Conservation (phyloP, 2,113 vertebrate genomes). For the Scatophagus argus region DNA sequence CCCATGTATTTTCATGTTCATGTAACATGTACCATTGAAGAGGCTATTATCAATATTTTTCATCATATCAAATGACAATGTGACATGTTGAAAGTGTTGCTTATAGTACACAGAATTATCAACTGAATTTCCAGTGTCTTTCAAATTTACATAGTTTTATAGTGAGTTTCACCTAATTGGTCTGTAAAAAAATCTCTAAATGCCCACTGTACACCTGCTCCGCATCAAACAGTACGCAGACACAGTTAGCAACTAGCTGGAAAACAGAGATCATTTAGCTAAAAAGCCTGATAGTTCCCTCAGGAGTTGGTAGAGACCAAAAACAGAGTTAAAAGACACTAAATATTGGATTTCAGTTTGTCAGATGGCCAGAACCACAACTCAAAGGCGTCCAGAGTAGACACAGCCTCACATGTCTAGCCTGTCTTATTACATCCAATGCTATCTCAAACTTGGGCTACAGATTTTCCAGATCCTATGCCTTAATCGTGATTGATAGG, state of each 20-base stretch:
- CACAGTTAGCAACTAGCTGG: not conserved
- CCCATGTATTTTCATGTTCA: not conserved
- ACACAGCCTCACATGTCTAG: not conserved
- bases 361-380: not conserved
- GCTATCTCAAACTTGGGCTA: not conserved
- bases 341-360: not conserved
- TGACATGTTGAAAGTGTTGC: too few relatives aligned
- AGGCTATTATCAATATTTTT: not conserved
- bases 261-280: not conserved
- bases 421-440: not conserved
- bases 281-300: not conserved
- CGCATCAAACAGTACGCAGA: not conserved
- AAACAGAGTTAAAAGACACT: not conserved
- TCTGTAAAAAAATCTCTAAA: not conserved
- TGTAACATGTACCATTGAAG: not conserved
- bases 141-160: not conserved
- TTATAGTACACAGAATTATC: not conserved
- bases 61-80: not conserved
- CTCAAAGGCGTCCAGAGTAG: not conserved
- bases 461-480: slow-evolving; percentile 1
- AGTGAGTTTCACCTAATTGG: not conserved
- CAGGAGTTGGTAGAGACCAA: not conserved
- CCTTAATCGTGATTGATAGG: slow-evolving; percentile 11
- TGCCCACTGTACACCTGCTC: not conserved
- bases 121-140: not conserved